These are phyloP conservation scores for Gnathonemus echidnorhynchus DNA, from an alignment of 2,113 vertebrate genomes.

Conservation along the genomic window DNA sequence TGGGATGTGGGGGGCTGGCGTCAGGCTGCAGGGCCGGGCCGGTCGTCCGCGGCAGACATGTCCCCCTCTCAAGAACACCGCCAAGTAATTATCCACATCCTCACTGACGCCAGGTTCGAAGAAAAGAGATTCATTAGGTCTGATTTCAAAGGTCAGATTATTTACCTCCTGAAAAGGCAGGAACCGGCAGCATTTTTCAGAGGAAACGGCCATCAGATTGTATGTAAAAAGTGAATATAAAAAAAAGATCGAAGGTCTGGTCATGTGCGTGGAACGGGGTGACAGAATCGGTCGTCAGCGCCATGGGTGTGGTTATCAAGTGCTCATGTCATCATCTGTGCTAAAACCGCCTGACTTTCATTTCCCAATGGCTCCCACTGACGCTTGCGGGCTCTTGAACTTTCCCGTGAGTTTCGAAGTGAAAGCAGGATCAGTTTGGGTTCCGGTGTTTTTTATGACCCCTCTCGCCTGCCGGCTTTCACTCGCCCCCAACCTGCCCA, in stretches of 20 bases:
- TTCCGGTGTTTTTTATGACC: constrained; percentile 14
- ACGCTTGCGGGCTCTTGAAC: neutral
- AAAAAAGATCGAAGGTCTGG: neutral
- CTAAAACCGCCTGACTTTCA: neutral
- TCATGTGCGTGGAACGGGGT: neutral
- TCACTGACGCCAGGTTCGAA: neutral
- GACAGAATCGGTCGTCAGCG: neutral
- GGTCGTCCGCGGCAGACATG: neutral
- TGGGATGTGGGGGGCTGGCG: neutral
- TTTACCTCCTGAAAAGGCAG: neutral
- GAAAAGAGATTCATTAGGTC: constrained; percentile 2
- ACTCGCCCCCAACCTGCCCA: constrained; percentile 19
- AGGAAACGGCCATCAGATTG: neutral
- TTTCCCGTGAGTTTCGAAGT: neutral
- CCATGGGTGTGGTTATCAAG: neutral
- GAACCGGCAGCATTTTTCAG: neutral
- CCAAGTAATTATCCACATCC: neutral
- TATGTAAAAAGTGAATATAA: neutral
- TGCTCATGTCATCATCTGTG: neutral
- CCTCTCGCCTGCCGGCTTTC: accelerated
- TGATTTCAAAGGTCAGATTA: neutral
- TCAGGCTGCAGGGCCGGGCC: neutral
- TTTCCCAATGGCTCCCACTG: neutral
- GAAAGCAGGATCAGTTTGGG: neutral
- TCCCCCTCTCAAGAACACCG: neutral